phyloP scores from a whole-genome alignment of 2,113 vertebrate genomes.

The Bos indicus region DNA sequence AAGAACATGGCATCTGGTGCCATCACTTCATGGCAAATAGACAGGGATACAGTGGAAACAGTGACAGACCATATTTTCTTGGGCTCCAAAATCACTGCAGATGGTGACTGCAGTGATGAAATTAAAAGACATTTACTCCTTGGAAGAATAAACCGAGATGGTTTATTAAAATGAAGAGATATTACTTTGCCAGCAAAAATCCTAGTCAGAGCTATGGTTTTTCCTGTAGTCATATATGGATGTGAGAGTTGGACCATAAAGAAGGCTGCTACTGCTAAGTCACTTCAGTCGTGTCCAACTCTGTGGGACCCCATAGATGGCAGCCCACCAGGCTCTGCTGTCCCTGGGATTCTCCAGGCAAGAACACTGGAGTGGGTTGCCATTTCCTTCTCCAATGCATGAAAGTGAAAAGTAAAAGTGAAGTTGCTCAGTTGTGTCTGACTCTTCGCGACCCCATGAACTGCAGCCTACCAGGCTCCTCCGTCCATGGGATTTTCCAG shows the following conservation, averaged over 20 bases:
- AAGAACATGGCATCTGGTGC: not conserved
- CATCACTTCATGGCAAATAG: not conserved
- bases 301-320: no score
- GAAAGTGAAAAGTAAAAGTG: no score
- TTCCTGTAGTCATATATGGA: not conserved
- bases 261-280: not conserved
- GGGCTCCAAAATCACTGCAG: not conserved
- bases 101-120: not conserved
- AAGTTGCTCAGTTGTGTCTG: no score
- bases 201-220: not conserved
- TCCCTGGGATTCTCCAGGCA: no score
- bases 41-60: accelerated
- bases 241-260: not conserved
- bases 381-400: no score
- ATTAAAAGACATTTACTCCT: not conserved
- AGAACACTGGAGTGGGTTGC: no score
- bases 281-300: no score
- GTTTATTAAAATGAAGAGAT: not conserved
- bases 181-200: not conserved
- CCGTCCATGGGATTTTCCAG: no score
- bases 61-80: not conserved
- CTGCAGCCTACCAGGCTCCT: no score
- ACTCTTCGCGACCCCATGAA: no score
- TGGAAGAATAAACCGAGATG: not conserved
- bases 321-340: no score